These are phyloP conservation scores for Eupleurogrammus muticus DNA, from an alignment of 2,797 vertebrate genomes.

Conservation along the genomic window DNA sequence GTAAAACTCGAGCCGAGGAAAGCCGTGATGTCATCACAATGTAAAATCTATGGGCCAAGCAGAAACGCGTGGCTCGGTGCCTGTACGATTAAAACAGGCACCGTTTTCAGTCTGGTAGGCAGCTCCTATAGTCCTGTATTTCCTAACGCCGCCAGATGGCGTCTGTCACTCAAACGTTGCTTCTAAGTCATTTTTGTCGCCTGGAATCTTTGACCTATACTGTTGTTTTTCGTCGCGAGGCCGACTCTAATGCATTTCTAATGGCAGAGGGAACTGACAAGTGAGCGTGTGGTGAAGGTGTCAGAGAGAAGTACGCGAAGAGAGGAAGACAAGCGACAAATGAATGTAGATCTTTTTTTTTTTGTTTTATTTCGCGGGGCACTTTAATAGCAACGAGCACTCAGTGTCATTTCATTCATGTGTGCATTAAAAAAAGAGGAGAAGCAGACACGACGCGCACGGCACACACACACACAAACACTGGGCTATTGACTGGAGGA, in stretches of 20 bases:
- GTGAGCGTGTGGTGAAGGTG: slow-evolving; percentile 27
- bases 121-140: too few species aligned
- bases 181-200: too few species aligned
- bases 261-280: slow-evolving; percentile 53
- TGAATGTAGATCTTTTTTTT: slow-evolving; percentile 47
- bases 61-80: too few species aligned
- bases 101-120: too few species aligned
- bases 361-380: slow-evolving; percentile 29
- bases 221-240: too few species aligned
- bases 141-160: too few species aligned
- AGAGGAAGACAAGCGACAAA: slow-evolving; percentile 52
- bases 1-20: too few species aligned
- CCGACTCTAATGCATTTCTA: slow-evolving; percentile 21
- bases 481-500: slow-evolving; percentile 38
- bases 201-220: too few species aligned
- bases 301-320: slow-evolving; percentile 34
- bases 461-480: slow-evolving; percentile 15
- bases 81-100: too few species aligned
- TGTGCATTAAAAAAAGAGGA: slow-evolving; percentile 36
- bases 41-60: too few species aligned
- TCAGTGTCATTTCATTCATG: slow-evolving; percentile 49
- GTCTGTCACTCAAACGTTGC: too few species aligned
- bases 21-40: too few species aligned
- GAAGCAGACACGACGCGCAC: slow-evolving; percentile 38
- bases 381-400: slow-evolving; percentile 59